Conservation (phyloP, 1,140 invertebrate species). For the Conopomorpha cramerella region DNA sequence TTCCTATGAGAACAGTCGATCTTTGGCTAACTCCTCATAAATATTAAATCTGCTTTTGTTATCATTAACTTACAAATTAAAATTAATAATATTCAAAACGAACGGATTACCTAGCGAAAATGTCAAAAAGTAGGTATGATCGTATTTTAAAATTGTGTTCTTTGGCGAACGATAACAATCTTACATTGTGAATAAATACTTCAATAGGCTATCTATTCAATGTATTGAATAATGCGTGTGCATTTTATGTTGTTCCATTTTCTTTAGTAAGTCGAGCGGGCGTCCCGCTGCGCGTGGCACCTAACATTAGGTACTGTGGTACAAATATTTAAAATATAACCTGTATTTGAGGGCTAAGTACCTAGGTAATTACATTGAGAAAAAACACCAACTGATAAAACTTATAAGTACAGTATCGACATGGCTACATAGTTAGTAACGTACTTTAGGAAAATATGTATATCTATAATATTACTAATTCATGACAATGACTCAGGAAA, state of each 20-base stretch:
- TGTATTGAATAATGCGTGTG: slow-evolving; percentile 16
- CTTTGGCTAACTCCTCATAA: slow-evolving; percentile 24
- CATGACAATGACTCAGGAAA: no score
- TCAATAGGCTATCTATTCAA: slow-evolving; percentile 44
- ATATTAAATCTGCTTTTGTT: slow-evolving; percentile 6
- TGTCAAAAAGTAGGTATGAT: slow-evolving; percentile 37
- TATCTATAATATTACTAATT: no score
- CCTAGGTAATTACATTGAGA: no score
- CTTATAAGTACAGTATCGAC: no score
- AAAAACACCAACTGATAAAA: no score
- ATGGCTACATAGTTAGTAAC: no score
- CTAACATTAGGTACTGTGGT: no score
- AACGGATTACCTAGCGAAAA: slow-evolving; percentile 32
- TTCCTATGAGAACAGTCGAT: slow-evolving; percentile 22
- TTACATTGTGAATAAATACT: slow-evolving; percentile 35
- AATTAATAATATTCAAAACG: slow-evolving; percentile 13
- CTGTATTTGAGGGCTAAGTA: no score
- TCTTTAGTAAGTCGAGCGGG: no score
- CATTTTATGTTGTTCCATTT: background rate
- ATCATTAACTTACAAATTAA: slow-evolving; percentile 9
- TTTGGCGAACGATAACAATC: slow-evolving; percentile 55
- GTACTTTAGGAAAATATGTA: no score
- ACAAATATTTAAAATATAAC: no score
- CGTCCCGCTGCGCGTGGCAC: no score
- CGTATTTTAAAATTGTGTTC: slow-evolving; percentile 50